These are phyloP conservation scores for Oreochromis spilurus DNA, from an alignment of 2,113 vertebrate genomes.

Conservation along the genomic window DNA sequence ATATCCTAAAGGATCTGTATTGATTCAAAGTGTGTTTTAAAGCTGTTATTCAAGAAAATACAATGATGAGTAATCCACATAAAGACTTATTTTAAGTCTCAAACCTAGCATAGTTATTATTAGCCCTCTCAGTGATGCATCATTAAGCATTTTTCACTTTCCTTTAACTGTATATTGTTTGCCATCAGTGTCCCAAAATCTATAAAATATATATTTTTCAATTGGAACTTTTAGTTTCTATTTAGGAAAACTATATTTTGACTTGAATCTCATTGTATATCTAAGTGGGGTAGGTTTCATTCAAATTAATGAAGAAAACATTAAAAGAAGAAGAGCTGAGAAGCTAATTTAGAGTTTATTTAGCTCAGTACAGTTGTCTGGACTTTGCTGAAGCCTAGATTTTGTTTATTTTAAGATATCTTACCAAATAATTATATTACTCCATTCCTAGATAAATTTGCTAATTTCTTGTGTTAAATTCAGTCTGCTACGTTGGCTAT, in stretches of 20 bases:
- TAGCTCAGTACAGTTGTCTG: neutral
- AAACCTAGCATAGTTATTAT: neutral
- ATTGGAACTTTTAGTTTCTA: neutral
- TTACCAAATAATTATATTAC: neutral
- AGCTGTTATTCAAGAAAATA: neutral
- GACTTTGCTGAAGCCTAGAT: neutral
- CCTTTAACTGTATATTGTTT: neutral
- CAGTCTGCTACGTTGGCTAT: neutral
- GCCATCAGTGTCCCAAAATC: neutral
- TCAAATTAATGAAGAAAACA: neutral
- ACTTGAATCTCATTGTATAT: neutral
- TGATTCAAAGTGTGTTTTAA: neutral
- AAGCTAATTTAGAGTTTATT: neutral
- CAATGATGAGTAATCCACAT: neutral
- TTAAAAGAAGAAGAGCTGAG: neutral
- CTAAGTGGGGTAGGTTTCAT: neutral
- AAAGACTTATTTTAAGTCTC: neutral
- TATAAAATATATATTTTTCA: neutral
- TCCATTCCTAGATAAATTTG: neutral
- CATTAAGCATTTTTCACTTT: neutral
- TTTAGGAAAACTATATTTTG: neutral
- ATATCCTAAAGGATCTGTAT: neutral
- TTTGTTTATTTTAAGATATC: neutral
- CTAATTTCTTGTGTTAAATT: neutral
- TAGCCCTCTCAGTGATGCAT: neutral